Percentiles rank a stretch among this genome's conserved stretches.
These are phyloP conservation scores for Odontocerum albicorne DNA, from an alignment of 2,888 invertebrate species.

Conservation along the genomic window DNA sequence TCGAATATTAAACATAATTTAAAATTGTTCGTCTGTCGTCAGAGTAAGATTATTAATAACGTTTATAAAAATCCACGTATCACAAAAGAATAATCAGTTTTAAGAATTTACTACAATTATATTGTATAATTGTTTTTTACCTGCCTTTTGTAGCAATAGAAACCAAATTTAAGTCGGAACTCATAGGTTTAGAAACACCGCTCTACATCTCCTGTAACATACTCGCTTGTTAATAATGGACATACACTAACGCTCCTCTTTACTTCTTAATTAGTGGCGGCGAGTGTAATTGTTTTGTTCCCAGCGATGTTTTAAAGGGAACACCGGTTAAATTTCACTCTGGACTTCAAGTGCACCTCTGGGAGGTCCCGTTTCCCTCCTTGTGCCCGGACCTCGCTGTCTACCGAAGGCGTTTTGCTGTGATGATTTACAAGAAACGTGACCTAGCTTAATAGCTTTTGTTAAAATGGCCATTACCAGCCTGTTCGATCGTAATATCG, in stretches of 20 bases:
- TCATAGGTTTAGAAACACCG: no score
- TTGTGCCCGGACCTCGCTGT: neutral
- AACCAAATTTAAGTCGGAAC: no score
- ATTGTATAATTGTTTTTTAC: no score
- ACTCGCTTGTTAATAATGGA: constrained; percentile 30
- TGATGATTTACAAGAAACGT: constrained; percentile 31
- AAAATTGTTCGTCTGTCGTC: no score
- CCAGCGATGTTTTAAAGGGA: constrained; percentile 15
- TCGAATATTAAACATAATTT: no score
- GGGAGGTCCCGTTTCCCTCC: constrained; percentile 4
- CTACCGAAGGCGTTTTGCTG: constrained; percentile 15
- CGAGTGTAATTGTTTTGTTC: constrained; percentile 35
- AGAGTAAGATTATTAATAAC: no score
- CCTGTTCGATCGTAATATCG: constrained; percentile 15
- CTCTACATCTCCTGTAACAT: neutral
- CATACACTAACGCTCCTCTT: constrained; percentile 28
- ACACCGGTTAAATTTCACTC: constrained; percentile 29
- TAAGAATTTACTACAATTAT: no score
- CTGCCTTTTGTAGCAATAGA: no score
- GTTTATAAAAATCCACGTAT: no score
- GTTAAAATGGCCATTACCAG: constrained; percentile 17
- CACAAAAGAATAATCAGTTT: no score
- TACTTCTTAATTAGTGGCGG: constrained; percentile 35
- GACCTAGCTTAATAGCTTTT: constrained; percentile 33
- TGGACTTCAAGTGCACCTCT: constrained; percentile 26